A percentile compares a stretch with the other conserved stretches of the same genome.
Evolutionary conservation across 2,113 vertebrate species (phyloP).

Genomic region (Crotalus tigris): DNA sequence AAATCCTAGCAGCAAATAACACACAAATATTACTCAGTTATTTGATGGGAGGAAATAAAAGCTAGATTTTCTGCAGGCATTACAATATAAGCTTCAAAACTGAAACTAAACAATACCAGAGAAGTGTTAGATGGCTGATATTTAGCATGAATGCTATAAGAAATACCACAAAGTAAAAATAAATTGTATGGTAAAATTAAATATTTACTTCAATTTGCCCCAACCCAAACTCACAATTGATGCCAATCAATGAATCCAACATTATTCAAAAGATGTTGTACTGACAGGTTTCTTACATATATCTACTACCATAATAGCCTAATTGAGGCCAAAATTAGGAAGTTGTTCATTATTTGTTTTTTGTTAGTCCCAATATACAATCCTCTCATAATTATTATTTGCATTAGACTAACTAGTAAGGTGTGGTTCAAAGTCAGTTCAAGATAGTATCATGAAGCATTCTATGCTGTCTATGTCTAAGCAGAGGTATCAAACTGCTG

Average conservation of each 20-base stretch:
- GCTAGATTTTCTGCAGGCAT: not conserved
- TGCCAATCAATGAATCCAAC: not conserved
- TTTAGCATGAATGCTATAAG: not conserved
- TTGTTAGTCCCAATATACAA: not conserved
- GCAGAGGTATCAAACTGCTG: too few species aligned
- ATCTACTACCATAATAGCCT: not conserved
- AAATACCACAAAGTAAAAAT: not conserved
- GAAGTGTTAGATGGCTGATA: not conserved
- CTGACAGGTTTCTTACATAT: not conserved
- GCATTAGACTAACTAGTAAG: not conserved
- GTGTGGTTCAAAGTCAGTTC: not conserved
- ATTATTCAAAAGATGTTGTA: not conserved
- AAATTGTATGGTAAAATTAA: not conserved
- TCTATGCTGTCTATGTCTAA: not conserved
- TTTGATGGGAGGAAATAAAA: not conserved
- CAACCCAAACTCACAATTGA: not conserved
- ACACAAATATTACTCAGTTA: not conserved
- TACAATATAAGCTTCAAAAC: not conserved
- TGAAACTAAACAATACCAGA: not conserved
- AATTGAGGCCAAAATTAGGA: not conserved
- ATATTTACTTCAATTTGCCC: not conserved
- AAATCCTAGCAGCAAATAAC: conserved; percentile 75
- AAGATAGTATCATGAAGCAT: not conserved
- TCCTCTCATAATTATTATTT: not conserved
- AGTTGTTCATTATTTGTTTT: not conserved